phyloP scores from a whole-genome alignment of 1,140 invertebrate genomes.

The Metopolophium dirhodum region DNA sequence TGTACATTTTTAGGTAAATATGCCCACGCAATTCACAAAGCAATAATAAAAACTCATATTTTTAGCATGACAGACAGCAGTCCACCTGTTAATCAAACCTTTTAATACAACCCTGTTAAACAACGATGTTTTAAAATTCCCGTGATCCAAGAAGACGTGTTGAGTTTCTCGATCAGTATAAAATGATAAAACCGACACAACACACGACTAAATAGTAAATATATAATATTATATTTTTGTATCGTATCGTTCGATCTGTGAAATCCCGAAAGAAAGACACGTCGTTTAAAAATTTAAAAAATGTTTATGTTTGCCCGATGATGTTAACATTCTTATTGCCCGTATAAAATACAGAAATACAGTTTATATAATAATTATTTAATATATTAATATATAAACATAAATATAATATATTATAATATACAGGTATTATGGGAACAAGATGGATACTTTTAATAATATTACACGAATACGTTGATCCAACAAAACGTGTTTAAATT shows the following conservation, averaged over 20 bases:
- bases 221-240: background rate
- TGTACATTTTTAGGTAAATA: background rate
- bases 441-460: background rate
- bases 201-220: background rate
- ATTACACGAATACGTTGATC: background rate
- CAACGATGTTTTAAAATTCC: background rate
- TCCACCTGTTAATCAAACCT: too few relatives aligned
- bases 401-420: background rate
- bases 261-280: background rate
- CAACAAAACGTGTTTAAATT: constrained; percentile 8
- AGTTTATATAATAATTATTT: background rate
- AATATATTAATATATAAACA: background rate
- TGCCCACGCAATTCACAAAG: background rate
- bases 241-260: background rate
- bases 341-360: background rate
- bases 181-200: background rate
- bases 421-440: background rate
- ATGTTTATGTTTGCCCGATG: background rate
- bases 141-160: background rate
- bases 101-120: background rate
- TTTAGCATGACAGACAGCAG: background rate
- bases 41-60: background rate
- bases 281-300: background rate
- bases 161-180: background rate
- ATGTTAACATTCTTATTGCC: background rate